Percentiles rank a stretch among this genome's conserved stretches.
Evolutionary conservation across 2,888 invertebrate species (phyloP).

Genomic region (Brassicogethes aeneus): DNA sequence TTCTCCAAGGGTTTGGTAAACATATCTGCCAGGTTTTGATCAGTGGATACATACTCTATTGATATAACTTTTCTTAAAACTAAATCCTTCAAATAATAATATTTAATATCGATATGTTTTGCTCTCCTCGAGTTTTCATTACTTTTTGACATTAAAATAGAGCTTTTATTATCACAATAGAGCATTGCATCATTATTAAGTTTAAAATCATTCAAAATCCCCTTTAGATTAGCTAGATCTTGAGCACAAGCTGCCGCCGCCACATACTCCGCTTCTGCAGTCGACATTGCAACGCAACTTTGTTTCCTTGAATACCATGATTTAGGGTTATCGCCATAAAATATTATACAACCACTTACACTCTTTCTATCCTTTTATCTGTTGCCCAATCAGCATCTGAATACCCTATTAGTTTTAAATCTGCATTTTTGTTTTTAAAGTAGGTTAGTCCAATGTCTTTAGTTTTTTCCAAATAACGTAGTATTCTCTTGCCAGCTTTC

Average conservation of each 20-base stretch:
- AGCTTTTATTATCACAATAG: constrained; percentile 8
- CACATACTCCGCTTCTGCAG: constrained; percentile 11
- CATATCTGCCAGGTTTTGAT: too few species aligned
- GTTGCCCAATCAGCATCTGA: constrained; percentile 16
- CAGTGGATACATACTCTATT: constrained; percentile 11
- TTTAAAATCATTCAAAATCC: constrained; percentile 7
- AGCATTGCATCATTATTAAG: background rate
- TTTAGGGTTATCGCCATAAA: constrained; percentile 11
- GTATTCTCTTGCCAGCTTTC: constrained; percentile 9
- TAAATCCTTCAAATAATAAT: too few species aligned
- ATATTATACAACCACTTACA: constrained; percentile 13
- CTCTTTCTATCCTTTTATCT: constrained; percentile 10
- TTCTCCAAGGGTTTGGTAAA: constrained; percentile 10
- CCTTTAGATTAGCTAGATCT: constrained; percentile 7
- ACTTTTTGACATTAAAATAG: constrained; percentile 10
- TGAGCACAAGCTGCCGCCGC: constrained; percentile 2
- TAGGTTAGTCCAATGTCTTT: constrained; percentile 11
- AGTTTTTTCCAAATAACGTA: constrained; percentile 13
- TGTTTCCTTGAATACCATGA: constrained; percentile 10
- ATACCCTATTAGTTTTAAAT: constrained; percentile 8
- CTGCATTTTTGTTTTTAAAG: constrained; percentile 3
- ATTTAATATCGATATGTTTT: constrained; percentile 12
- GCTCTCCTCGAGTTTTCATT: constrained; percentile 12
- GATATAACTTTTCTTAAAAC: constrained; percentile 9
- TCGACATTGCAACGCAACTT: constrained; percentile 10